These are phyloP conservation scores for Enoplosus armatus DNA, from an alignment of 2,797 vertebrate species.

Conservation along the genomic window DNA sequence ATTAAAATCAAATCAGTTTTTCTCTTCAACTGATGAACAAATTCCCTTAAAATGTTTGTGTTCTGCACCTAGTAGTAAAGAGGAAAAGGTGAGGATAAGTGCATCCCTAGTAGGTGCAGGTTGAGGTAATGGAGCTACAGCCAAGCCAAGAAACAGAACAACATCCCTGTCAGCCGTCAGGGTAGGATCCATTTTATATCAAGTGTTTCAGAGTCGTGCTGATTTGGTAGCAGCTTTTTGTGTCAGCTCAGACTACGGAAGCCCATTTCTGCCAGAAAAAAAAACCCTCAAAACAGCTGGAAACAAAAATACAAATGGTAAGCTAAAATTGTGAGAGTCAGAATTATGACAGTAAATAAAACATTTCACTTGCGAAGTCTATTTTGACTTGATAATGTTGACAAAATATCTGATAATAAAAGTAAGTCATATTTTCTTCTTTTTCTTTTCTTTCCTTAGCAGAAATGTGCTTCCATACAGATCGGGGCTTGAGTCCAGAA, in stretches of 20 bases:
- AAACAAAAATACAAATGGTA: background rate
- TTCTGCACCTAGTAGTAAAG: slow-evolving; percentile 81
- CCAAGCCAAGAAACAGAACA: slow-evolving; percentile 53
- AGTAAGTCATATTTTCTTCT: no score
- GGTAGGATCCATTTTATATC: background rate
- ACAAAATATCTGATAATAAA: background rate
- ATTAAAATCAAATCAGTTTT: slow-evolving; percentile 68
- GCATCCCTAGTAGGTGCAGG: slow-evolving; percentile 84
- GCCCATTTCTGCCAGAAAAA: slow-evolving; percentile 3
- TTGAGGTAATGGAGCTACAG: slow-evolving; percentile 77
- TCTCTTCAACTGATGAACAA: slow-evolving; percentile 70
- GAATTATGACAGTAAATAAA: no score
- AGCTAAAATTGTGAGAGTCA: background rate
- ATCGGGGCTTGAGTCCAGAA: background rate
- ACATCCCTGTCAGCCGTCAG: slow-evolving; percentile 24
- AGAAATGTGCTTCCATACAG: background rate
- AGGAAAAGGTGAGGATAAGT: slow-evolving; percentile 82
- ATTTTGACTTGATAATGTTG: background rate
- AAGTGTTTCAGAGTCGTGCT: background rate
- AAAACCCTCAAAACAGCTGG: no score
- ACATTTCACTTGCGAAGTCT: no score
- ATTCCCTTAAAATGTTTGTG: slow-evolving; percentile 81
- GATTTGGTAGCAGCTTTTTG: slow-evolving; percentile 2
- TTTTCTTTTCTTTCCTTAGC: background rate
- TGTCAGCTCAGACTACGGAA: background rate